A percentile compares a stretch with the other conserved stretches of the same genome.
These are phyloP conservation scores for Coboldia fuscipes DNA, from an alignment of 1,140 invertebrate genomes.

Conservation along the genomic window DNA sequence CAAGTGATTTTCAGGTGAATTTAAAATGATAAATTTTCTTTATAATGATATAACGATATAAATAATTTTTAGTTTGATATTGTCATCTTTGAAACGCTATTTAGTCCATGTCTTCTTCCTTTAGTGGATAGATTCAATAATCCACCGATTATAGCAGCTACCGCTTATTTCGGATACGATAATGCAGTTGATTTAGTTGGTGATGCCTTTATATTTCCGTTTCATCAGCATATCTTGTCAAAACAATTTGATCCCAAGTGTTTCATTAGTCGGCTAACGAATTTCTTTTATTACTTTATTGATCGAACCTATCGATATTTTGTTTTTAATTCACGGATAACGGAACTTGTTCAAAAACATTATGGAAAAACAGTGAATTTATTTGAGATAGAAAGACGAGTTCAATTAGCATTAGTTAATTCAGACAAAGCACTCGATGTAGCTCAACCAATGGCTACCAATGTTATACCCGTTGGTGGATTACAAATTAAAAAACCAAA, in stretches of 20 bases:
- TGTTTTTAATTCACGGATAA: no score
- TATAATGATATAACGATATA: no score
- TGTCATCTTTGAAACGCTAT: constrained; percentile 9
- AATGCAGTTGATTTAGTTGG: not conserved
- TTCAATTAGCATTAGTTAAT: constrained; percentile 24
- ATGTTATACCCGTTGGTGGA: constrained; percentile 29
- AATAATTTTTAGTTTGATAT: no score
- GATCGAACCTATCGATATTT: no score
- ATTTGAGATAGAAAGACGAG: no score
- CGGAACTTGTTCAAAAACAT: no score
- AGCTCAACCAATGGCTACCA: constrained; percentile 22
- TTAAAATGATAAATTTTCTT: no score
- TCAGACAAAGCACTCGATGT: constrained; percentile 21
- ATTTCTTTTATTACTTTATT: constrained; percentile 11
- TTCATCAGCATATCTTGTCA: constrained; percentile 6
- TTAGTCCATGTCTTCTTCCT: constrained; percentile 8
- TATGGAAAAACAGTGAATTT: no score
- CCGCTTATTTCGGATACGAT: constrained; percentile 2
- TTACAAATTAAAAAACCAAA: constrained; percentile 22
- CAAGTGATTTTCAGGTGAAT: constrained; percentile 2
- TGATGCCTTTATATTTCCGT: constrained; percentile 3
- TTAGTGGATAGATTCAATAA: constrained; percentile 8
- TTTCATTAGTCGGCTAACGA: constrained; percentile 11
- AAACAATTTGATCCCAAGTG: constrained; percentile 9
- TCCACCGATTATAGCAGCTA: constrained; percentile 7